A percentile compares a stretch with the other conserved stretches of the same genome.
These are phyloP conservation scores for Babylonia areolata DNA, from an alignment of 1,140 invertebrate genomes.

Conservation along the genomic window DNA sequence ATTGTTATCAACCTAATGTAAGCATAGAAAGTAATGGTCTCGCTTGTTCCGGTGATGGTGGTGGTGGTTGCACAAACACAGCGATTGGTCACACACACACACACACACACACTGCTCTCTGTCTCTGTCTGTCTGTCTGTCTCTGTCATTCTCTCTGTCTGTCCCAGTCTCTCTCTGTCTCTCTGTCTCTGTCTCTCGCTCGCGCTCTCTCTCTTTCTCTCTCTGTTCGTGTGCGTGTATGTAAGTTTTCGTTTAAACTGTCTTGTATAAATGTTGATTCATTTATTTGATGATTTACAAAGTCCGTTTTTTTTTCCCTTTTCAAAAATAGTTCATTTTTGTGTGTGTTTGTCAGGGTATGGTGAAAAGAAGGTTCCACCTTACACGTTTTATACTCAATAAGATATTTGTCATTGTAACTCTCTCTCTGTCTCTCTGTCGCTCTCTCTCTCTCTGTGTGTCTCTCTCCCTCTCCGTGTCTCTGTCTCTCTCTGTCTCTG, in stretches of 20 bases:
- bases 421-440: neutral
- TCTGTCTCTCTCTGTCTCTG: neutral
- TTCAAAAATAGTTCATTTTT: too few species aligned
- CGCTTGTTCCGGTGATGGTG: neutral
- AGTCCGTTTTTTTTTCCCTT: too few species aligned
- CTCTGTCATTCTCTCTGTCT: neutral
- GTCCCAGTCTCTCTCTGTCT: neutral
- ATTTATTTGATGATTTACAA: too few species aligned
- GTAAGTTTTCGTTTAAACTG: too few species aligned
- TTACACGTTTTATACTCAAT: too few species aligned
- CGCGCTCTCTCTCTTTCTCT: neutral
- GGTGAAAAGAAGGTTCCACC: too few species aligned
- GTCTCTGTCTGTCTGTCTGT: neutral
- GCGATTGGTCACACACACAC: neutral
- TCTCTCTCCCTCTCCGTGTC: neutral
- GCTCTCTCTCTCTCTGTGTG: neutral
- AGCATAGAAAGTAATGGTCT: neutral
- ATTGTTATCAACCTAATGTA: neutral
- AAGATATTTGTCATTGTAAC: too few species aligned
- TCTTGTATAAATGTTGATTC: too few species aligned
- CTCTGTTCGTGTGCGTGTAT: too few species aligned
- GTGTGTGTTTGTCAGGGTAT: too few species aligned
- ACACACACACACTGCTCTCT: neutral
- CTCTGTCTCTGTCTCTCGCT: slow-evolving; percentile 3
- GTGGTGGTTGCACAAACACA: too few species aligned